Percentiles rank a stretch among this genome's conserved stretches.
Evolutionary conservation across 2,113 vertebrate species (phyloP).

Genomic region (Panurus biarmicus): DNA sequence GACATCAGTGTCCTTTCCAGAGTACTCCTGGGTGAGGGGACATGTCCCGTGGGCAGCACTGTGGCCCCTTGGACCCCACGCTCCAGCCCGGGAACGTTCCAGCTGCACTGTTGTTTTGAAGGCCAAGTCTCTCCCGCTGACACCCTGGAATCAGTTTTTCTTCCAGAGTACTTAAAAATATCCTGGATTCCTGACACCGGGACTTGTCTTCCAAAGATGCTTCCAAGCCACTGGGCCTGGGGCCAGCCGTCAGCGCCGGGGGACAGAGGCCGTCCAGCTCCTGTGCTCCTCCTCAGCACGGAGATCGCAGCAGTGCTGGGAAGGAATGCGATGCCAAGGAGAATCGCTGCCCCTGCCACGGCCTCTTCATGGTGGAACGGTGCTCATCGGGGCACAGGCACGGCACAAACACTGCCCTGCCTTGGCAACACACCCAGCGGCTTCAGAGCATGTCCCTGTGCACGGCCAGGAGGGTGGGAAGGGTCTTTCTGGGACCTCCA

Average conservation of each 20-base stretch:
- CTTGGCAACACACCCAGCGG: rapidly evolving
- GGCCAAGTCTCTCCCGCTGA: neutral
- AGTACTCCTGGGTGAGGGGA: neutral
- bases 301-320: rapidly evolving
- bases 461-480: neutral
- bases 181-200: neutral
- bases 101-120: neutral
- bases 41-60: rapidly evolving
- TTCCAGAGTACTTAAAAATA: constrained; percentile 50
- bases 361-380: rapidly evolving
- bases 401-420: rapidly evolving
- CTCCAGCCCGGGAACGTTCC: neutral
- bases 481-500: neutral
- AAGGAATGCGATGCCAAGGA: neutral
- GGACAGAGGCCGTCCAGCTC: neutral
- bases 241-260: neutral
- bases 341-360: neutral
- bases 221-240: neutral
- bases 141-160: constrained; percentile 17
- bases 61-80: rapidly evolving
- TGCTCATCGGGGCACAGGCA: neutral
- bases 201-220: neutral
- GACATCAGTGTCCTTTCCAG: neutral
- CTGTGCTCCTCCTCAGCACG: neutral
- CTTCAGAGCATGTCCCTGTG: rapidly evolving